A percentile compares a stretch with the other conserved stretches of the same genome.
phyloP scores from a whole-genome alignment of 1,140 invertebrate species.

The Hyles vespertilio region DNA sequence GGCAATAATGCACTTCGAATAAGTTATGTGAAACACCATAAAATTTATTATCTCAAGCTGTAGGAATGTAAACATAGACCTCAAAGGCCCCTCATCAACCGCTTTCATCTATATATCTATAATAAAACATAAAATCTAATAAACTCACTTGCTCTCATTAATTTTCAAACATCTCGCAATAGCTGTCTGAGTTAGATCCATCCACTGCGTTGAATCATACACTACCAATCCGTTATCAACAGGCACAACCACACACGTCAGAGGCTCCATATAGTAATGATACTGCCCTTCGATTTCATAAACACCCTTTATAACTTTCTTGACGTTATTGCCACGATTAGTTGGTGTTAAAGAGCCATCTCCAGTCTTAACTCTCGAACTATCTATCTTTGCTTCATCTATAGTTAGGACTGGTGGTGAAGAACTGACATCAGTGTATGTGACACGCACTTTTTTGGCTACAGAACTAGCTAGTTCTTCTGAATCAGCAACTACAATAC shows the following conservation, averaged over 20 bases:
- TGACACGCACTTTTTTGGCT: slow-evolving; percentile 81
- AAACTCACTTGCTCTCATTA: slow-evolving; percentile 54
- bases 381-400: slow-evolving; percentile 50
- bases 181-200: slow-evolving; percentile 79
- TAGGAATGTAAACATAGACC: too few species aligned
- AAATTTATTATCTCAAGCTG: too few species aligned
- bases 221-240: slow-evolving; percentile 79
- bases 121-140: background rate
- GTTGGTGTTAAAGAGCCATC: slow-evolving; percentile 46
- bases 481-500: slow-evolving; percentile 82
- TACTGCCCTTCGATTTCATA: slow-evolving; percentile 61
- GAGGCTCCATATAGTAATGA: slow-evolving; percentile 76
- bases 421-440: slow-evolving; percentile 74
- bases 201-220: slow-evolving; percentile 80
- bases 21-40: too few species aligned
- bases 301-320: slow-evolving; percentile 49
- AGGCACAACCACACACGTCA: slow-evolving; percentile 79
- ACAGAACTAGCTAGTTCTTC: slow-evolving; percentile 79
- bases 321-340: slow-evolving; percentile 55
- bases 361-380: slow-evolving; percentile 37
- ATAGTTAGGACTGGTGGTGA: slow-evolving; percentile 53
- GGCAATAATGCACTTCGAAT: too few species aligned
- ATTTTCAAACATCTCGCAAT: slow-evolving; percentile 77
- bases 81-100: too few species aligned
- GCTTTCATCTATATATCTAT: too few species aligned